These are phyloP conservation scores for Synanceia verrucosa DNA, from an alignment of 2,797 vertebrate genomes.

Conservation along the genomic window DNA sequence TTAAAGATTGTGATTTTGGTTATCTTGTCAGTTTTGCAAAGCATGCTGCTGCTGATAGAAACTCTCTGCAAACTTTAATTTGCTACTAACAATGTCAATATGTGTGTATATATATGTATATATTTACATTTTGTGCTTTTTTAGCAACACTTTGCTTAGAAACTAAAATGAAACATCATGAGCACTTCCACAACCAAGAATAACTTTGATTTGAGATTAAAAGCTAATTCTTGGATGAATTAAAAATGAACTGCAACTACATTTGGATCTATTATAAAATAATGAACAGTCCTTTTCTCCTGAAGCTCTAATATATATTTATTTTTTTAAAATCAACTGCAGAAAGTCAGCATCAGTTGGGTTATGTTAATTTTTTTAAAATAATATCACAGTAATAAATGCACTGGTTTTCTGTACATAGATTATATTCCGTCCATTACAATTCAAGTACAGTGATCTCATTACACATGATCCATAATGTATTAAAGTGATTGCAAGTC, in stretches of 20 bases:
- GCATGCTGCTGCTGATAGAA: slow-evolving; percentile 36
- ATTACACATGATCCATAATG: slow-evolving; percentile 44
- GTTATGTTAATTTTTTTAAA: background rate
- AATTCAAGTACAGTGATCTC: background rate
- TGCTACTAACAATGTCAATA: slow-evolving; percentile 10
- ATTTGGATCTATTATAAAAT: background rate
- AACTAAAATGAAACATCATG: slow-evolving; percentile 32
- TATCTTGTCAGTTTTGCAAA: slow-evolving; percentile 9
- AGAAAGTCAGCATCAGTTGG: no score
- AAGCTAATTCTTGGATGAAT: background rate
- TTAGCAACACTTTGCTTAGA: slow-evolving; percentile 44
- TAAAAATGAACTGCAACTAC: background rate
- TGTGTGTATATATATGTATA: no score
- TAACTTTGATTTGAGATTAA: background rate
- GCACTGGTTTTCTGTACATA: background rate
- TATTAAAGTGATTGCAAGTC: slow-evolving; percentile 44
- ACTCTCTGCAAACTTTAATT: slow-evolving; percentile 17
- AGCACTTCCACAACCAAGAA: slow-evolving; percentile 18
- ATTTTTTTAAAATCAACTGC: no score
- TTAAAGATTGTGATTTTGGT: background rate
- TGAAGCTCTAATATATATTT: no score
- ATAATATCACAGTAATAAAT: background rate
- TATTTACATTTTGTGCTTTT: background rate
- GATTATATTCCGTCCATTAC: background rate
- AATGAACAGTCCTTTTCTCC: background rate